Evolutionary conservation across 2,797 vertebrate genomes (phyloP).

Genomic region (Buceros bicornis): DNA sequence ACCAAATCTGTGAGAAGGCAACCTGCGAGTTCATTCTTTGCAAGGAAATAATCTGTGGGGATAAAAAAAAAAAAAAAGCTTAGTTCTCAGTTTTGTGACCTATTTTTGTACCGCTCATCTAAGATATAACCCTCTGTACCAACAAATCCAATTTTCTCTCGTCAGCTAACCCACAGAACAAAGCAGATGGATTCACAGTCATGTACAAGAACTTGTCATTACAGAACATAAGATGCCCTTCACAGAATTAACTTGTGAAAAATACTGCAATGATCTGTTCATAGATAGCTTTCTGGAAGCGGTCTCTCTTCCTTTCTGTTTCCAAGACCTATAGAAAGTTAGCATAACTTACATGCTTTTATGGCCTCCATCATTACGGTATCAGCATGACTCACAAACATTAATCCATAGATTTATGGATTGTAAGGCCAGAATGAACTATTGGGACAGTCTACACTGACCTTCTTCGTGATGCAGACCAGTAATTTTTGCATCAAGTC

Average conservation of each 20-base stretch:
- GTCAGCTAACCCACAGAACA: slow-evolving; percentile 24
- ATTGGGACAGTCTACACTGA: neutral
- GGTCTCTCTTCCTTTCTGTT: neutral
- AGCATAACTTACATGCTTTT: neutral
- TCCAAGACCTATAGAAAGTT: neutral
- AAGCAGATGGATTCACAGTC: slow-evolving; percentile 53
- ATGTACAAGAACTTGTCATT: slow-evolving; percentile 50
- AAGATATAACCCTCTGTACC: neutral
- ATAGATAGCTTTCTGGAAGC: neutral
- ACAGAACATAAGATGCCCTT: slow-evolving; percentile 55
- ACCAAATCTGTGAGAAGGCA: neutral
- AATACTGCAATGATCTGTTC: neutral
- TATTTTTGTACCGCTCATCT: slow-evolving; percentile 21
- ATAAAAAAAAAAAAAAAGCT: neutral
- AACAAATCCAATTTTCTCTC: slow-evolving; percentile 35
- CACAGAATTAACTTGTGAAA: slow-evolving; percentile 44
- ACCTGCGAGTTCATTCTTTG: neutral
- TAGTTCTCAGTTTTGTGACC: slow-evolving; percentile 17
- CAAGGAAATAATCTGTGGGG: neutral
- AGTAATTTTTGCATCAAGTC: slow-evolving; percentile 28
- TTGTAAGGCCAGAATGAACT: neutral
- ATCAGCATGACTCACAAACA: neutral
- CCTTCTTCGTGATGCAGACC: neutral
- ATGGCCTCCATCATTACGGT: neutral
- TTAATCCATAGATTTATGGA: neutral